Base-by-base conservation (phyloP, 2,113 vertebrate genomes). In the Siphamia tubifer region DNA sequence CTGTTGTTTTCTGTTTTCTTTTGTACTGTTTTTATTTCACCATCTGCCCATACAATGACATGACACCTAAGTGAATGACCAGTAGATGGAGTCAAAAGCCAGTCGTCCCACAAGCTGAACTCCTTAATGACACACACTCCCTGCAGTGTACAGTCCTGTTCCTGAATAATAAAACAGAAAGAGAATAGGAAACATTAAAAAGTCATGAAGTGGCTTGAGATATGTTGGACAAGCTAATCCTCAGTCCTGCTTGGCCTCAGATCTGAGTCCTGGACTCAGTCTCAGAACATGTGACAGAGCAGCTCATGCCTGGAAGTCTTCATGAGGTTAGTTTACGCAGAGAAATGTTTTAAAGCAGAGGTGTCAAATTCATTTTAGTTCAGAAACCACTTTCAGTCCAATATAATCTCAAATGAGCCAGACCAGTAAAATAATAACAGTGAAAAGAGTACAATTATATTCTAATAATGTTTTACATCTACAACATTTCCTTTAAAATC, bases 11-110 rank as follows among this genome's bases (percentile, higher is more conserved):
- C 35, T 58, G 58, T 48, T 32, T 31, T 69, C n/a, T 51, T n/a
- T n/a, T n/a, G n/a, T n/a, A n/a, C n/a, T n/a, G n/a, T 61, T 36
- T 40, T 43, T 35, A 30, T 57, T 10, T 32, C 36, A 19, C 30
- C 47, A 9, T 6, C n/a, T 28, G 34, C 27, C 12, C 13, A 57
- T 20, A 49, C 39, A 13, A 52, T 31, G 51, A 74, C 36, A 62
- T 36, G 16, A 31, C 13, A 43, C 66, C 35, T 17, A n/a, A 32
- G 38, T 13, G 31, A 27, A 34, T 63, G 77, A 48, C 85, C 85
- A 87, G 85, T 32, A 87, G 82, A 67, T 78, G 82, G 85, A 82
- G 85, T 79, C 70, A 44, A 68, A 67, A 66, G 74, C 70, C 56
- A 70, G 63, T 17, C 3, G 13, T 45, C 60, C 55, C 21, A 1